Conservation (phyloP, 2,113 vertebrate genomes). For the Crocuta crocuta region DNA sequence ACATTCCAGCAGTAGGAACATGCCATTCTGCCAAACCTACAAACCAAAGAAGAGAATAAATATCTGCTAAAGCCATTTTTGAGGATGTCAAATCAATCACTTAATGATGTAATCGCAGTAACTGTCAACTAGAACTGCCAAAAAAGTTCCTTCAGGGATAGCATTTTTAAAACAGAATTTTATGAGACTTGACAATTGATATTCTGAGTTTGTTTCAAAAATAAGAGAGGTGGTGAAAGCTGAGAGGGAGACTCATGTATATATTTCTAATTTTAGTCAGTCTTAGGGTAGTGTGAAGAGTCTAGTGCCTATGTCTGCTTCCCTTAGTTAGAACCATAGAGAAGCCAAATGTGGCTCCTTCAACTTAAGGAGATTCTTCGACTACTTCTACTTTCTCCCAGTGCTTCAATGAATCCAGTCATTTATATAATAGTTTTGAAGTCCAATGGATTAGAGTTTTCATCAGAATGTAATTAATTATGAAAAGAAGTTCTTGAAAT, state of each 20-base stretch:
- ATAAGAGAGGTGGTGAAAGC: neutral
- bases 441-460: neutral
- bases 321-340: neutral
- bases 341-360: neutral
- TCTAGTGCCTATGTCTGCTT: neutral
- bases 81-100: neutral
- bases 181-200: neutral
- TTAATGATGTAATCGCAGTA: neutral
- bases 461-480: conserved; percentile 28
- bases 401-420: neutral
- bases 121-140: neutral
- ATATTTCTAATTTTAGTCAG: neutral
- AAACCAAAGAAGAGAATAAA: conserved; percentile 32
- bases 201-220: neutral
- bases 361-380: neutral
- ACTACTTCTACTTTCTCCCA: neutral
- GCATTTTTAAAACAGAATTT: neutral
- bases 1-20: conserved; percentile 94
- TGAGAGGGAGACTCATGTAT: neutral
- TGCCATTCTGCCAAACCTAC: conserved; percentile 95
- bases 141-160: neutral
- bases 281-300: neutral
- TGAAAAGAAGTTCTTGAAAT: conserved; percentile 40
- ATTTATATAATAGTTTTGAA: neutral
- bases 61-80: neutral